phyloP scores from a whole-genome alignment of 2,113 vertebrate species.

The Alligator mississippiensis region DNA sequence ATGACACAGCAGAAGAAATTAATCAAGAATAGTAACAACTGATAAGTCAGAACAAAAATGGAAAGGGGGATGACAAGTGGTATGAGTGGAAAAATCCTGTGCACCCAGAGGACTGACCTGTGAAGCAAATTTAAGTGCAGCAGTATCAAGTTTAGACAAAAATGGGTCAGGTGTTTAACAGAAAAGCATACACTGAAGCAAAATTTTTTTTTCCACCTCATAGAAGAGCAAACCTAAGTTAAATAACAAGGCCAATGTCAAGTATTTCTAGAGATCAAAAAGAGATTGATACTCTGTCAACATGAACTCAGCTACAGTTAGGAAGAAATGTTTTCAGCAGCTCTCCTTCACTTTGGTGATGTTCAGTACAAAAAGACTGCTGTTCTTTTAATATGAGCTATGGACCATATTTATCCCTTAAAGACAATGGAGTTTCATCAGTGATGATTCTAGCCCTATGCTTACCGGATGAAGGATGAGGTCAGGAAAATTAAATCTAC shows the following conservation, averaged over 20 bases:
- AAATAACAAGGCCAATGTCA: constrained; percentile 17
- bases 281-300: constrained; percentile 1
- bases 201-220: constrained; percentile 36
- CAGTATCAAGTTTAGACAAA: constrained; percentile 45
- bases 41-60: constrained; percentile 43
- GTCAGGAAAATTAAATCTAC: neutral
- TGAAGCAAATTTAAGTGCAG: constrained; percentile 53
- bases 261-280: neutral
- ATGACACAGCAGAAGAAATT: constrained; percentile 17
- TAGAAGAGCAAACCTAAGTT: constrained; percentile 13
- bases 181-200: constrained; percentile 58
- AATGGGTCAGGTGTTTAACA: constrained; percentile 63
- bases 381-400: neutral
- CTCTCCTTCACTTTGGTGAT: neutral
- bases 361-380: neutral
- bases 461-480: neutral
- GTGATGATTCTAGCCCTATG: neutral
- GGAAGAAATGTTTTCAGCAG: neutral
- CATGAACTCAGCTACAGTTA: neutral
- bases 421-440: neutral
- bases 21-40: constrained; percentile 49
- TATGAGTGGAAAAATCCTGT: constrained; percentile 27
- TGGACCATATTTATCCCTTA: neutral
- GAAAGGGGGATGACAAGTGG: neutral
- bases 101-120: constrained; percentile 43